These are phyloP conservation scores for Sardina pilchardus DNA, from an alignment of 2,113 vertebrate species.

Conservation along the genomic window DNA sequence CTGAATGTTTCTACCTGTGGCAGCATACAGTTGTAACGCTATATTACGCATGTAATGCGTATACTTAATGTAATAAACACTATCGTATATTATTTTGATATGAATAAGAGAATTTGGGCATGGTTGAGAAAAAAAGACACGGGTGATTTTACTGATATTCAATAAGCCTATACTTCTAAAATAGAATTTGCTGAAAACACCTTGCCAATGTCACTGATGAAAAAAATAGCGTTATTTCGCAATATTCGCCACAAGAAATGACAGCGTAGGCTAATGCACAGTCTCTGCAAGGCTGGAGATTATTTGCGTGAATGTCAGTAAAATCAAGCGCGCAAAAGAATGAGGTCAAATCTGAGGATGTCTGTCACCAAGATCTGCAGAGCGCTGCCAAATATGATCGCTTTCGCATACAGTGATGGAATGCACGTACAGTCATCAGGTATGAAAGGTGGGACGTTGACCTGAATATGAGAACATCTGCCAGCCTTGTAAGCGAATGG, in stretches of 20 bases:
- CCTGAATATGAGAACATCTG: neutral
- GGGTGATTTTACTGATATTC: neutral
- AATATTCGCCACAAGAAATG: neutral
- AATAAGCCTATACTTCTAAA: neutral
- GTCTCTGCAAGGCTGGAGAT: neutral
- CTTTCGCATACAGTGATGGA: neutral
- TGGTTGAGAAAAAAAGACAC: neutral
- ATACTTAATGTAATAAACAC: too few relatives aligned
- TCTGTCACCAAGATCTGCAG: slow-evolving; percentile 2
- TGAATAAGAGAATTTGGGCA: too few relatives aligned
- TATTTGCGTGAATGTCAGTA: neutral
- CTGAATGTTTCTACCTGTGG: too few relatives aligned
- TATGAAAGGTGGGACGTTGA: neutral
- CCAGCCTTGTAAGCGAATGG: neutral
- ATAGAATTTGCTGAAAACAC: too few relatives aligned
- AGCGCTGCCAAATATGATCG: neutral
- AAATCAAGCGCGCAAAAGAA: neutral
- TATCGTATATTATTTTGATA: too few relatives aligned
- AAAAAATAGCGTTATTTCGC: neutral
- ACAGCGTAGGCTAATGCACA: neutral
- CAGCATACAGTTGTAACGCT: too few relatives aligned
- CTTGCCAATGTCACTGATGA: neutral
- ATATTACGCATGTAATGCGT: too few relatives aligned
- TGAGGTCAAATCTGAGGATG: neutral
- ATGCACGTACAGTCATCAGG: slow-evolving; percentile 5